Percentiles rank a stretch among this genome's conserved stretches.
phyloP scores from a whole-genome alignment of 2,113 vertebrate species.

The Barbus barbus region DNA sequence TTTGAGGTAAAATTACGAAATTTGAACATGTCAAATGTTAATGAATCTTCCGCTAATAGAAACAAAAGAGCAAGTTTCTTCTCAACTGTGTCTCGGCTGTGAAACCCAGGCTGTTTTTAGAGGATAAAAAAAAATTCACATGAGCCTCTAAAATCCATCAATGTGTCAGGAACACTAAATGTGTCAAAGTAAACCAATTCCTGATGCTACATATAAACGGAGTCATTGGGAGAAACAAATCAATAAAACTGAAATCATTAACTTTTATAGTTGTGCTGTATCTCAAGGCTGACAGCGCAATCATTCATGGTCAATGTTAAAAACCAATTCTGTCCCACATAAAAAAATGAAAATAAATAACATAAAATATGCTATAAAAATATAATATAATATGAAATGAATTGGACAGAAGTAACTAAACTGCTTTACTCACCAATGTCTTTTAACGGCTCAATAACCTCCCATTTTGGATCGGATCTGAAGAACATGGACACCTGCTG shows the following conservation, averaged over 20 bases:
- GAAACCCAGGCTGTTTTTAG: neutral
- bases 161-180: neutral
- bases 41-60: neutral
- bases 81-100: neutral
- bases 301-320: neutral
- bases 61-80: neutral
- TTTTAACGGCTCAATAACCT: constrained; percentile 91
- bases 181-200: neutral
- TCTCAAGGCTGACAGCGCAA: neutral
- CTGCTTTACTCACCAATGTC: constrained; percentile 85
- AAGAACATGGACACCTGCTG: constrained; percentile 99
- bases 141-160: neutral
- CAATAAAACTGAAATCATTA: constrained; percentile 21
- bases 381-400: neutral
- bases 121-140: neutral
- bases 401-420: neutral
- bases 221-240: neutral
- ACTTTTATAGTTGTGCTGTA: neutral
- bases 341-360: neutral
- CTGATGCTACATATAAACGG: neutral
- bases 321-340: neutral
- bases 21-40: neutral
- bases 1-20: neutral
- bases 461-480: constrained; percentile 95
- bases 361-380: neutral